These are phyloP conservation scores for Pitangus sulphuratus DNA, from an alignment of 2,797 vertebrate species.

Conservation along the genomic window DNA sequence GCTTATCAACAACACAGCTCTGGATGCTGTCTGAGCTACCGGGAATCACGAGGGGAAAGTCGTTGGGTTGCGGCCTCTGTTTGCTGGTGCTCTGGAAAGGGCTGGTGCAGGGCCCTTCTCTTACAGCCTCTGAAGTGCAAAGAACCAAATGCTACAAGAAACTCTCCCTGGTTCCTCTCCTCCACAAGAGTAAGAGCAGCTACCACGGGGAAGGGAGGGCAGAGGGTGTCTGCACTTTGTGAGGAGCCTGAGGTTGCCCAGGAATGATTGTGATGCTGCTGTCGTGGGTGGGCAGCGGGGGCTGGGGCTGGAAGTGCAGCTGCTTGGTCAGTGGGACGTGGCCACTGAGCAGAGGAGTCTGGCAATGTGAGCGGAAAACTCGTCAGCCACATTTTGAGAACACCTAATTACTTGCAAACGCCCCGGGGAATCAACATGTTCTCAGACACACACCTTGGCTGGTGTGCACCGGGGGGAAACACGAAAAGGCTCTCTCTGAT, in stretches of 20 bases:
- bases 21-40: not conserved
- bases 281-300: fast-evolving
- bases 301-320: fast-evolving
- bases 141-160: constrained; percentile 19
- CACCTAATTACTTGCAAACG: not conserved
- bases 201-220: not conserved
- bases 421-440: fast-evolving
- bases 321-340: not conserved
- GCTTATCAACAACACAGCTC: not conserved
- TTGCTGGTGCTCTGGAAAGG: constrained; percentile 49
- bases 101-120: not conserved
- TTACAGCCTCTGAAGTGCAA: not conserved
- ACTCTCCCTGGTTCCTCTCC: not conserved
- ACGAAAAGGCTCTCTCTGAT: not conserved
- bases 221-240: not conserved
- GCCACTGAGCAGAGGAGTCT: not conserved
- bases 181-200: not conserved
- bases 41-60: not conserved
- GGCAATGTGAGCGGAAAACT: not conserved
- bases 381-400: not conserved
- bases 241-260: not conserved
- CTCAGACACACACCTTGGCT: not conserved
- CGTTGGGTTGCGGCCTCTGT: not conserved
- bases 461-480: not conserved
- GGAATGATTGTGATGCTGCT: not conserved